Evolutionary conservation across 2,888 invertebrate species (phyloP).

Genomic region (Octonoba sinensis): DNA sequence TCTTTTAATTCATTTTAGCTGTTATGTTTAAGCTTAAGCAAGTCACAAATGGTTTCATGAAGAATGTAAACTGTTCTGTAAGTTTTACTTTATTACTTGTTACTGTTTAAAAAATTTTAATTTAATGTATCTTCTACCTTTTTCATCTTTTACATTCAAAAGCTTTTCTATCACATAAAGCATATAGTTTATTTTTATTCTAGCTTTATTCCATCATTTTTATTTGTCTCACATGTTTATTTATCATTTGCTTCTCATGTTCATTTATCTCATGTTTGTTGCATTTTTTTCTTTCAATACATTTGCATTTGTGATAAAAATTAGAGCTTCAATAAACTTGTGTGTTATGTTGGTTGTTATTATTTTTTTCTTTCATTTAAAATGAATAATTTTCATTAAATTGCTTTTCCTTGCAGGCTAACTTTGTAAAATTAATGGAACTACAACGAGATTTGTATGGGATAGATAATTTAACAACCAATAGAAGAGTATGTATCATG

Average conservation of each 20-base stretch:
- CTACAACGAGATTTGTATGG: conserved; percentile 88
- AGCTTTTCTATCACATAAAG: too few species aligned
- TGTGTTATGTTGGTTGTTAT: too few species aligned
- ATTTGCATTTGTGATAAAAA: too few species aligned
- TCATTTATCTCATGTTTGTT: too few species aligned
- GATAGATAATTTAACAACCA: conserved; percentile 82
- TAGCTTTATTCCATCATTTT: too few species aligned
- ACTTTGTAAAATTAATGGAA: conserved; percentile 87
- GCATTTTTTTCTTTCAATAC: too few species aligned
- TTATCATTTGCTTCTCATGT: too few species aligned
- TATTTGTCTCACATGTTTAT: too few species aligned
- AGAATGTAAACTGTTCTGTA: conserved; percentile 72
- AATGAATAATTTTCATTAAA: neutral
- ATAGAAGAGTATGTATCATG: conserved; percentile 72
- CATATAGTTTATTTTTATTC: too few species aligned
- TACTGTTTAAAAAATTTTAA: neutral
- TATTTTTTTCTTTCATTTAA: neutral
- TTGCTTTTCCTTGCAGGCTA: conserved; percentile 74
- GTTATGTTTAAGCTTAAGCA: conserved; percentile 77
- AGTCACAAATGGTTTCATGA: conserved; percentile 74
- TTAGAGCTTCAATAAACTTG: too few species aligned
- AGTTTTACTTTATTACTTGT: conserved; percentile 54
- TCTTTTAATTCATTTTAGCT: conserved; percentile 69
- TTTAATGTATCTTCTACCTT: too few species aligned
- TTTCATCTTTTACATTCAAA: too few species aligned